These are phyloP conservation scores for Helicoverpa assulta DNA, from an alignment of 2,888 invertebrate genomes.

Conservation along the genomic window DNA sequence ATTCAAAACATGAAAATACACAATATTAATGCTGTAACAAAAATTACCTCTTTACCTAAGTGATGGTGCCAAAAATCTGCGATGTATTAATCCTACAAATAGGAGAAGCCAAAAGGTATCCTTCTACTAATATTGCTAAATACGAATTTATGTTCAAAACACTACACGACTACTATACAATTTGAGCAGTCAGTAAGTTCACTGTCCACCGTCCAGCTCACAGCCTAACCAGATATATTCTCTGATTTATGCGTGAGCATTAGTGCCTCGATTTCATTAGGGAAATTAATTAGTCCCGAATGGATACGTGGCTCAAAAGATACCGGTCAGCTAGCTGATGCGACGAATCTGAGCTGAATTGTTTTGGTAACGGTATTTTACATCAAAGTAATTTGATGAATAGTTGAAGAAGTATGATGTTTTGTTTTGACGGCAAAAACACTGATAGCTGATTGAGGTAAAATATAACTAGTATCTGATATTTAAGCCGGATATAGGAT, in stretches of 20 bases:
- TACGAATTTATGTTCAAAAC: not conserved
- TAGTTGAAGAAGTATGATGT: too few relatives aligned
- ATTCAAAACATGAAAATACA: too few relatives aligned
- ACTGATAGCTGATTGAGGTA: too few relatives aligned
- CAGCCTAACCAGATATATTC: not conserved
- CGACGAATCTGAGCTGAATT: not conserved
- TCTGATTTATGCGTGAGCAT: not conserved
- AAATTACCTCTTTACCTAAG: too few relatives aligned
- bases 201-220: not conserved
- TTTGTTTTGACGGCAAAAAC: too few relatives aligned
- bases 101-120: too few relatives aligned
- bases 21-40: too few relatives aligned
- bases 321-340: not conserved
- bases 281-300: constrained; percentile 1
- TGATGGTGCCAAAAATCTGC: too few relatives aligned
- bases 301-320: constrained; percentile 1
- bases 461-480: too few relatives aligned
- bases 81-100: too few relatives aligned
- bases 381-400: not conserved
- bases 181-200: not conserved
- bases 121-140: not conserved
- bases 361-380: not conserved
- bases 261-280: constrained; percentile 2
- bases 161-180: not conserved
- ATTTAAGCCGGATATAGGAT: too few relatives aligned